Conservation (phyloP, 2,797 vertebrate species). For the Aulostomus chinensis region DNA sequence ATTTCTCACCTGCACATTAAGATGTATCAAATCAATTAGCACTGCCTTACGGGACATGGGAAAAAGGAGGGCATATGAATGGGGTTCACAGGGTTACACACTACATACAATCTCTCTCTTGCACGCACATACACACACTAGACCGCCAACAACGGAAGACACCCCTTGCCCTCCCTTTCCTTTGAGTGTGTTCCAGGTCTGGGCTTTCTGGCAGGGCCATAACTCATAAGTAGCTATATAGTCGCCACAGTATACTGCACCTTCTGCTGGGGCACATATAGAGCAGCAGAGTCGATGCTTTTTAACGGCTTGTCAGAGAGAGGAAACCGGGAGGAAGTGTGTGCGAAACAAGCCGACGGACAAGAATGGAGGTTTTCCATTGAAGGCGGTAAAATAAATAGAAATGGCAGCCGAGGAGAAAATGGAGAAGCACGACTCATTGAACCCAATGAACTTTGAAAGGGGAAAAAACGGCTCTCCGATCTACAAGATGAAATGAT, state of each 20-base stretch:
- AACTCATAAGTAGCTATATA: constrained; percentile 57
- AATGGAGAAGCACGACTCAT: constrained; percentile 28
- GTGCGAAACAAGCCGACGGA: constrained; percentile 33
- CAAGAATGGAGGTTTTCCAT: constrained; percentile 47
- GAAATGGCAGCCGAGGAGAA: constrained; percentile 34
- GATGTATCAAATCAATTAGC: no score
- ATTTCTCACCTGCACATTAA: no score
- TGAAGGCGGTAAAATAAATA: constrained; percentile 54
- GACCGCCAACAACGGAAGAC: constrained; percentile 17
- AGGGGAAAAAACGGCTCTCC: constrained; percentile 14
- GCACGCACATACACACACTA: background rate
- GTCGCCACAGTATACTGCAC: constrained; percentile 29
- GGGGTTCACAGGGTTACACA: constrained; percentile 12
- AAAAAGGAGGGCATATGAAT: constrained; percentile 16
- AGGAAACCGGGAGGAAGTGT: constrained; percentile 70
- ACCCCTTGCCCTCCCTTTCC: constrained; percentile 34
- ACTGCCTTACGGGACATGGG: background rate
- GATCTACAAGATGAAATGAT: background rate
- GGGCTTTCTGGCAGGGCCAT: constrained; percentile 37
- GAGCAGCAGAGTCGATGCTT: constrained; percentile 17
- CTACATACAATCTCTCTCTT: background rate
- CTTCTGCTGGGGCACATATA: constrained; percentile 35
- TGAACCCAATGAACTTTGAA: constrained; percentile 49
- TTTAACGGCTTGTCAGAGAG: constrained; percentile 61
- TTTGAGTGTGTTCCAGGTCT: constrained; percentile 48